Base-by-base conservation (phyloP, 2,797 vertebrate species). In the Okamejei kenojei region DNA sequence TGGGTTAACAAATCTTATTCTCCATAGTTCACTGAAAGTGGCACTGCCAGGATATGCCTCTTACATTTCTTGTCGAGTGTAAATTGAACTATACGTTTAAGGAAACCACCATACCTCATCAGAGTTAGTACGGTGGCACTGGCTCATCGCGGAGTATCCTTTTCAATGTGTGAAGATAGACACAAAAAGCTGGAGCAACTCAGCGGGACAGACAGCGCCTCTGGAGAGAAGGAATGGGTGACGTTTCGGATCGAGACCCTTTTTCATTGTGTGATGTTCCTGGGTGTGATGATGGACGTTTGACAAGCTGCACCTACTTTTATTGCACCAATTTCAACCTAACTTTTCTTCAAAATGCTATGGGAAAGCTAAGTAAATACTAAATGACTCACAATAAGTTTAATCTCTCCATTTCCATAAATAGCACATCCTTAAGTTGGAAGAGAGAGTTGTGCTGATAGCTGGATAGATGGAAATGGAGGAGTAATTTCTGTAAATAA, bases 1-100 rank as follows among this genome's bases (percentile, higher is more conserved):
- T 99, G 96, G 19, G 61, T 88, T 8, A 8, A 35, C 6, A 54
- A 29, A 88, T 65, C 17, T 88, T 88, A 63, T 19, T 32, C 35
- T 65, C 61, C 32, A 63, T 63, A 29, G 26, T 17, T 63, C 58
- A 86, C 45, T 45, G 19, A 13, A 82, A 26, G 13, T 68, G 38
- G 79, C 35, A 61, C 3, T n/a, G 21, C 58, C 11, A n/a, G 26
- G 11, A 29, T 77, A 9, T 77, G 29, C 11, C 13, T 84, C 54
- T 61, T 58, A 15, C 17, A 86, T 63, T 86, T 61, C 17, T 29
- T 61, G 32, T 8, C 4, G n/a, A 19, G 15, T 23, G 0, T 5
- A 63, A 63, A 32, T 63, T 63, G 8, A n/a, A 1, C 54, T 63
- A 29, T 86, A 86, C 26, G 65, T 63, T 86, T 15, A 32, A 19